Percentiles rank a stretch among this genome's conserved stretches.
phyloP scores from a whole-genome alignment of 1,140 invertebrate genomes.

The Trinorchestia longiramus region DNA sequence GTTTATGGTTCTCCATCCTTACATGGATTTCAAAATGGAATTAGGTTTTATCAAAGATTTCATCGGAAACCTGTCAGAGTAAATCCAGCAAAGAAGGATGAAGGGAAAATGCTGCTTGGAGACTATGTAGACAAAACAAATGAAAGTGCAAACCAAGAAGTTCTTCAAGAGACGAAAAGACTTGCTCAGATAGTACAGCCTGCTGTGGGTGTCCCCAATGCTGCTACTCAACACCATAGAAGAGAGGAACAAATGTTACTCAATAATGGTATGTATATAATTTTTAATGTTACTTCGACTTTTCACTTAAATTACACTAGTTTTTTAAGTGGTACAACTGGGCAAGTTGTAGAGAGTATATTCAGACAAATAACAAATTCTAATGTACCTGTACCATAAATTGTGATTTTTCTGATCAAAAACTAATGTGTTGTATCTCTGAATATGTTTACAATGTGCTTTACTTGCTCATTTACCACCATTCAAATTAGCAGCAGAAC shows the following conservation, averaged over 20 bases:
- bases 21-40: background rate
- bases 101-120: constrained; percentile 30
- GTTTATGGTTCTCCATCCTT: background rate
- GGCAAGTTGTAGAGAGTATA: background rate
- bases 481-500: too few species aligned
- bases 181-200: background rate
- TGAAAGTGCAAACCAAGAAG: background rate
- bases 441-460: background rate
- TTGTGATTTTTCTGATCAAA: too few species aligned
- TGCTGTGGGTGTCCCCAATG: background rate
- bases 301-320: background rate
- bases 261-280: background rate
- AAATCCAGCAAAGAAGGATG: constrained; percentile 38
- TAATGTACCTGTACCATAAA: too few species aligned
- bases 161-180: background rate
- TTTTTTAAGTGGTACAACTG: background rate
- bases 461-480: background rate
- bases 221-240: background rate
- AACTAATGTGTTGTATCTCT: background rate
- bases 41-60: background rate
- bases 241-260: background rate
- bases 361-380: background rate
- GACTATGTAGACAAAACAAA: background rate
- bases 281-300: background rate
- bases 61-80: constrained; percentile 29